A percentile compares a stretch with the other conserved stretches of the same genome.
Evolutionary conservation across 2,888 invertebrate genomes (phyloP).

Genomic region (Myopa testacea): DNA sequence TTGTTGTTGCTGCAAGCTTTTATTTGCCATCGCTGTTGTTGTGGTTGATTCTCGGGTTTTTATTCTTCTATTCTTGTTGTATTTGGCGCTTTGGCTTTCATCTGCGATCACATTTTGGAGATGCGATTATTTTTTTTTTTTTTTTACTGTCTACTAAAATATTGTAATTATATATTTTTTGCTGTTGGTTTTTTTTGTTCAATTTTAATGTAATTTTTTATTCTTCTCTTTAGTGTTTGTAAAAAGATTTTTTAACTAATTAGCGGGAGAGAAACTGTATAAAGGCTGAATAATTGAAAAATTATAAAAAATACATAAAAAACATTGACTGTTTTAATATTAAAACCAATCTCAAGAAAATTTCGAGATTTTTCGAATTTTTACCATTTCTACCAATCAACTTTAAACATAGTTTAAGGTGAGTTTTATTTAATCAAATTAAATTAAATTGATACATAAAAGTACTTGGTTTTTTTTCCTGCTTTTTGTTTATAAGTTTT

Average conservation of each 20-base stretch:
- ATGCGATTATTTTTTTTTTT: not conserved
- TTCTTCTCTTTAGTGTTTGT: not conserved
- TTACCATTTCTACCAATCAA: not conserved
- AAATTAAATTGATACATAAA: too few species aligned
- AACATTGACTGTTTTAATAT: too few species aligned
- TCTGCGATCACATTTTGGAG: not conserved
- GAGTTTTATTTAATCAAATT: not conserved
- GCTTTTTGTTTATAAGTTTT: too few species aligned
- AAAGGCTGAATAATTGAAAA: conserved; percentile 38
- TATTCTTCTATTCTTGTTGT: not conserved
- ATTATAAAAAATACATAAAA: not conserved
- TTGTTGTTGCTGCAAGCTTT: conserved; percentile 3
- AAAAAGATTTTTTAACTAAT: conserved; percentile 5
- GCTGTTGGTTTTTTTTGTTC: not conserved
- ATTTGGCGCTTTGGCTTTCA: not conserved
- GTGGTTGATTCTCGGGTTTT: not conserved
- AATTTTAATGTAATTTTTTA: not conserved
- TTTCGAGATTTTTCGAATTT: too few species aligned
- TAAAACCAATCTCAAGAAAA: too few species aligned
- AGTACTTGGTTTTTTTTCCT: too few species aligned
- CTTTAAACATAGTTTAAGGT: conserved; percentile 2
- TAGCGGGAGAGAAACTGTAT: conserved; percentile 43
- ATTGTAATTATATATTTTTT: not conserved
- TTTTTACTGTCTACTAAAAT: not conserved
- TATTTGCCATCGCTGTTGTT: conserved; percentile 5